Evolutionary conservation across 2,888 invertebrate genomes (phyloP), one percentile per base, ranked within the genome.

Genomic region (Tetrapedia diversipes): DNA sequence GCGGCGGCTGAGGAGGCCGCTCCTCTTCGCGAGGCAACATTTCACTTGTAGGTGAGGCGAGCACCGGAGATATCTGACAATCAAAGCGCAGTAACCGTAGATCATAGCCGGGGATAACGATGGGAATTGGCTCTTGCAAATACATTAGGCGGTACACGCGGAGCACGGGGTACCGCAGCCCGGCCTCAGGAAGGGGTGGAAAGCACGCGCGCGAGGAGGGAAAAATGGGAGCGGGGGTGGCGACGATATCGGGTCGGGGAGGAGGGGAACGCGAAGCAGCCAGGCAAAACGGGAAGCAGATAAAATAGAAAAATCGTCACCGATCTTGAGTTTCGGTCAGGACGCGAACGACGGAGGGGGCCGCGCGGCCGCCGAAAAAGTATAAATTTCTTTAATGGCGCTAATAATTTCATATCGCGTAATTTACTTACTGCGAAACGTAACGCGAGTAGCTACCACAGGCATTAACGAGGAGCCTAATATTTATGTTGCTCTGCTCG

Each of bases 341-440:
- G 29, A 43, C 43, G 57, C 67, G 73, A 72, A 72, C 80, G 64
- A 71, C 80, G 68, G 70, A 60, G 80, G 66, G 61, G 66, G 61
- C 66, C 81, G 76, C 81, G 59, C 49, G 41, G 57, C 54, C 73
- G 66, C 84, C 77, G 73, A 89, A 91, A 90, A 91, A 89, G 89
- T 91, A 92, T 92, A 92, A 91, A 92, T 92, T 91, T 91, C 91
- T 91, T 91, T 91, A 92, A 91, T 91, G 91, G 90, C 87, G 89
- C 91, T 91, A 91, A 91, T 91, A 91, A 92, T 92, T 92, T 91
- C 91, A 91, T 91, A 92, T 91, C 91, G 91, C 90, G 88, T 92
- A 92, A 92, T 92, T 92, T 91, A 92, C 91, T 92, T 91, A 92
- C 91, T 91, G 91, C 90, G 91, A 91, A 92, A 92, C 91, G 91